Evolutionary conservation across 2,797 vertebrate species (phyloP), one percentile per base, ranked within the genome.

Genomic region (Sebastes flavidus): DNA sequence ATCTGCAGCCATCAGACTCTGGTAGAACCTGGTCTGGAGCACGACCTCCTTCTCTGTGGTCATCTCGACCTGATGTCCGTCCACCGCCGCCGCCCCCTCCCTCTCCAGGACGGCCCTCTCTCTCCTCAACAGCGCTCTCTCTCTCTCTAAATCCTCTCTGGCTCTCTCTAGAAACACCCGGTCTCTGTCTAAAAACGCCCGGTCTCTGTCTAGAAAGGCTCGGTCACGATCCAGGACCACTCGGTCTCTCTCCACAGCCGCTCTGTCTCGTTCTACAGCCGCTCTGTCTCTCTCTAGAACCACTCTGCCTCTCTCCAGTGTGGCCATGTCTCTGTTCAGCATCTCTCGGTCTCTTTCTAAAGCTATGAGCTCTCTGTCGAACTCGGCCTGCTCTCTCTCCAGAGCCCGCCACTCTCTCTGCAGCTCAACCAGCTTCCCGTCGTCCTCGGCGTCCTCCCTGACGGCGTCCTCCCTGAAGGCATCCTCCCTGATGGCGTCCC

Each of bases 141-240:
- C 87, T 67, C 89, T 85, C 52, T 89, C 85, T 1, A 89, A 75
- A 30, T 89, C 79, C 59, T 89, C 89, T 38, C 86, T 77, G 49
- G 85, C 88, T 56, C 88, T 79, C 12, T 90, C 89, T 2, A 93
- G 32, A 20, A 89, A 69, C 61, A 83, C 72, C 18, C 86, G 85
- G 46, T 92, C 92, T 36, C 89, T 49, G 24, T 92, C 86, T 7
- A 92, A 54, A 20, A 90, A 85, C 0, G 85, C 88, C 6, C 88
- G 52, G 70, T 94, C 93, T 24, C 88, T 82, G 18, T 93, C 92
- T 2, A 94, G 42, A 73, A 82, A 55, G 22, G 81, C 71, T 86
- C 91, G 73, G 75, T 84, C 78, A 3, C 68, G 29, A 2, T 92
- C 86, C 12, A 92, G 59, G 14, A 90, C 82, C 2, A 80, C 88